Percentiles rank a stretch among this genome's conserved stretches.
phyloP scores from a whole-genome alignment of 2,113 vertebrate species.

The Amazona vittata region DNA sequence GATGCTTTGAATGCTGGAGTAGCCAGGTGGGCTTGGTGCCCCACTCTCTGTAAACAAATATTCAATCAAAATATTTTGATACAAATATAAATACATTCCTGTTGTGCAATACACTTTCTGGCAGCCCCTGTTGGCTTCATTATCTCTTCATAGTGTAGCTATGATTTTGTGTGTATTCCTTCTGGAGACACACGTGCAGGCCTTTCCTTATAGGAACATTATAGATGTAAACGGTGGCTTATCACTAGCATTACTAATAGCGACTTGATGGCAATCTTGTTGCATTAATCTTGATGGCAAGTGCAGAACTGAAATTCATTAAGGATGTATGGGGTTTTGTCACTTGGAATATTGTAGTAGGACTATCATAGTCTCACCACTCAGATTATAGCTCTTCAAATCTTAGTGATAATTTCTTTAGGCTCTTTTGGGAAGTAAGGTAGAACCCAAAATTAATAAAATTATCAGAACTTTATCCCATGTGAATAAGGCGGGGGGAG shows the following conservation, averaged over 20 bases:
- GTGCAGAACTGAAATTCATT: background rate
- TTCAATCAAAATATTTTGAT: background rate
- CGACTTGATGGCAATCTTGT: background rate
- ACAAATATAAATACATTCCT: background rate
- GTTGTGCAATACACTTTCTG: background rate
- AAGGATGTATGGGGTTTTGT: background rate
- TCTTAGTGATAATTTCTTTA: background rate
- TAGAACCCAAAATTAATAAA: background rate
- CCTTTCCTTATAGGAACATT: background rate
- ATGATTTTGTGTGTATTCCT: background rate
- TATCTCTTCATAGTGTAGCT: background rate
- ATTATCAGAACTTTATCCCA: background rate
- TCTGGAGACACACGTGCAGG: accelerated
- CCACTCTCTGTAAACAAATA: background rate
- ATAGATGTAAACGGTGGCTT: background rate
- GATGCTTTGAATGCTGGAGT: background rate
- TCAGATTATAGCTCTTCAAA: background rate
- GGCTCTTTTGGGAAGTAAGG: background rate
- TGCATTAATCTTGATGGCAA: background rate
- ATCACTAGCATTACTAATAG: background rate
- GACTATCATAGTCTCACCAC: background rate
- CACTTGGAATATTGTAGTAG: background rate
- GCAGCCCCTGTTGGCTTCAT: background rate
- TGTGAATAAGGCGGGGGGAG: background rate
- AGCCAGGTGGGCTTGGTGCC: background rate